Evolutionary conservation across 2,797 vertebrate genomes (phyloP), one percentile per base, ranked within the genome.

Genomic region (Notoglanidium macrostoma): DNA sequence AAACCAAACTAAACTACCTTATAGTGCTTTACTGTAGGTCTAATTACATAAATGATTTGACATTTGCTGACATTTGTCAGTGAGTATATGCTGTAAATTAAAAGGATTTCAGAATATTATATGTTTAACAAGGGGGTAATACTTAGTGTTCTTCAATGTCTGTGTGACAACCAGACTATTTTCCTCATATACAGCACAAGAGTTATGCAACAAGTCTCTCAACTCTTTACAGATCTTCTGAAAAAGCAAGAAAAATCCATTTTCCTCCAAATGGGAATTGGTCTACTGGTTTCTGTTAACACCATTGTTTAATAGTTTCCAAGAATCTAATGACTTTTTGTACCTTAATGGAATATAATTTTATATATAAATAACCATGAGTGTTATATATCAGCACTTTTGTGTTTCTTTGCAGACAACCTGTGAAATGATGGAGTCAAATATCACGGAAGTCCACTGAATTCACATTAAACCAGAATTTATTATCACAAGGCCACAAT

Each of bases 1-100:
- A 73, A 81, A 17, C 17, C 55, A 49, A 86, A 86, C 54, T 65
- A 49, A 51, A 83, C 46, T 67, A 21, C 35, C n/a, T n/a, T 67
- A 67, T 83, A 67, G 17, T 4, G 59, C 49, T 82, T 82, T 65
- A 49, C 46, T 49, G 26, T 32, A 14, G 26, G 44, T 51, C 4
- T 46, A 46, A 51, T 67, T 67, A 32, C 44, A 67, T 83, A 51
- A 67, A 51, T 51, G 44, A 51, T 83, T 83, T 83, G 61, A 32
- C 44, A 46, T 81, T 61, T n/a, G 57, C 59, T 81, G 35, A 63
- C 35, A 49, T 68, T 51, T 65, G 11, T 83, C 59, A 65, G 63
- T 23, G 3, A 83, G 32, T 67, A 61, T 61, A 46, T 81, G 5
- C 26, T 63, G 40, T 10, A n/a, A 63, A 63, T 63, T 9, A 46